Base-by-base conservation (phyloP, 53 echinoderm and acorn worm species). In the Echinarachnius parma region DNA sequence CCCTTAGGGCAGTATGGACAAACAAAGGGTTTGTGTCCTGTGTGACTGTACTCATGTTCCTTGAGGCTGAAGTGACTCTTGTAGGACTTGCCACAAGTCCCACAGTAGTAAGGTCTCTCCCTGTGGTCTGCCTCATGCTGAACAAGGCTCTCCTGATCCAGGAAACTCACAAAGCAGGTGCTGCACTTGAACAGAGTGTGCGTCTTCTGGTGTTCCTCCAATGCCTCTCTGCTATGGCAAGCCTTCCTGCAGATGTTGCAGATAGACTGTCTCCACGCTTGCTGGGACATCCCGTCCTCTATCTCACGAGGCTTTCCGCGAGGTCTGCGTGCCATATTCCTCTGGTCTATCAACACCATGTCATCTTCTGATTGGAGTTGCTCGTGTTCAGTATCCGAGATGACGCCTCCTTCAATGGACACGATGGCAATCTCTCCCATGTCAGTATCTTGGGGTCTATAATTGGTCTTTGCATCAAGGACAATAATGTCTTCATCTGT, bases 1-100 rank as follows among this genome's bases (percentile, higher is more conserved):
- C 74, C 74, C 44, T 37, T 72, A 16, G 74, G 74, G 39, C 74
- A 72, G 28, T 56, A 72, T 25, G 74, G 74, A 44, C 83, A 83
- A 1, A 78, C 77, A 78, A 83, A 83, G 36, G 83, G 83, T 27
- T 70, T 33, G 34, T 83, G 75, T 3, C 78, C 78, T 4, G 83
- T 60, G 54, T 83, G 83, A 44, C 68, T 83, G 61, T 77, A 77
- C 39, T 83, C 69, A 21, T 83, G 83, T 32, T 78, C 60, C 48
- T 83, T 83, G 11, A 83, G 68, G 61, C 78, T 77, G 21, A 60
- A 83, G 61, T 77, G 60, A 60, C 69, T 67, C 36, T 77, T 83
- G 78, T 77, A 83, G 14, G 64, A 68, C 21, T 83, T 83, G 28
- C 77, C 83, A 60, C 83, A 83, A 32, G 69, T 78, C 14, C 60